Evolutionary conservation across 2,797 vertebrate genomes (phyloP), one percentile per base, ranked within the genome.

Genomic region (Catamblyrhynchus diadema): DNA sequence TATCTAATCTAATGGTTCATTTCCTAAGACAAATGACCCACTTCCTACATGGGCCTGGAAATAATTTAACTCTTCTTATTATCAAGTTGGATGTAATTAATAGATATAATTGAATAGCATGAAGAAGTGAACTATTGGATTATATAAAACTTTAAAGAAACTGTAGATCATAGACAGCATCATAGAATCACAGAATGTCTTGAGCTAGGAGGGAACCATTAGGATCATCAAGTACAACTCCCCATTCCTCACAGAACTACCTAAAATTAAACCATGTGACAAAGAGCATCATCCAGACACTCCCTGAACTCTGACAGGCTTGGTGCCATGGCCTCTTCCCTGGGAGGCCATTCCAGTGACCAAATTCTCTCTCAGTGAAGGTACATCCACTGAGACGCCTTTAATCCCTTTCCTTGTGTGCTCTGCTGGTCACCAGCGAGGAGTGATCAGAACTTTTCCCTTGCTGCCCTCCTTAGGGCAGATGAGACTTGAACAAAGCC

Each of bases 41-140:
- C 54, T 89, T 89, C 53, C n/a, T 65, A 22, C 32, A 42, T 41
- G 27, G 24, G 56, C 44, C 56, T 93, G 51, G 50, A 73, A 95
- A 84, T 82, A 95, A 80, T 92, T 89, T 62, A 41, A n/a, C 33
- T 59, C 32, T 62, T 79, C 39, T 39, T 67, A 70, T 80, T 94
- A 93, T 80, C 64, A 80, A 90, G 30, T 5, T 42, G 33, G 73
- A 73, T 62, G 24, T 45, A 87, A 87, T 84, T 85, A 95, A 82
- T 80, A 62, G 44, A 57, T n/a, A 28, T 50, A 85, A 73, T 82
- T 73, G 42, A 50, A 44, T 66, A 90, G 42, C 57, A 78, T 41
- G 69, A 86, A 74, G 30, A 35, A 81, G 42, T 28, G 35, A 83
- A 78, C 53, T 86, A 45, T 6, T 74, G 56, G 75, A 74, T 41